Conservation (phyloP, 53 echinoderm and acorn worm species). For the Patiria pectinifera region DNA sequence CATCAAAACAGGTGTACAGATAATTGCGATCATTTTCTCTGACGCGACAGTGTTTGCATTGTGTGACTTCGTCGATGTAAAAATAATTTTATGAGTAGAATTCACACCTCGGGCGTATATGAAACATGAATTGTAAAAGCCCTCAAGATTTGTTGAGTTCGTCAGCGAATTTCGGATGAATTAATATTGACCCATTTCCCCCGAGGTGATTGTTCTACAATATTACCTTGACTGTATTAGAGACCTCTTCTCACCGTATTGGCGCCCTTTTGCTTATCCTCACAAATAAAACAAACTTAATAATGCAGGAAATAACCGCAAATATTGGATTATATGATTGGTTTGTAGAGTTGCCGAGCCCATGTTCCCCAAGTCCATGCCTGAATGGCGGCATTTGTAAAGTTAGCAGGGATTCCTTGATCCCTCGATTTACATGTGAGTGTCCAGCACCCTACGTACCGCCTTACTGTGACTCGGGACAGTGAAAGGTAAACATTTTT, state of each 20-base stretch:
- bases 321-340: neutral
- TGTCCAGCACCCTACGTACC: constrained; percentile 23
- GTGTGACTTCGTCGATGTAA: too few relatives aligned
- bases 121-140: too few relatives aligned
- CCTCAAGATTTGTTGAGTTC: too few relatives aligned
- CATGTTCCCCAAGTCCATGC: constrained; percentile 58
- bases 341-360: constrained; percentile 46
- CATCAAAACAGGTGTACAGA: neutral
- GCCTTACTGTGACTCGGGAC: constrained; percentile 43
- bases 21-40: neutral
- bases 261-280: neutral
- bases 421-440: constrained; percentile 37
- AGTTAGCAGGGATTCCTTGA: neutral
- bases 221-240: too few relatives aligned
- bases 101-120: too few relatives aligned
- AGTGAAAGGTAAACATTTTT: neutral
- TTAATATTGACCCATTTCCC: too few relatives aligned
- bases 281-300: neutral
- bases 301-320: neutral
- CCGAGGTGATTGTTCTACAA: too few relatives aligned
- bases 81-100: too few relatives aligned
- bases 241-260: too few relatives aligned
- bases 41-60: too few relatives aligned
- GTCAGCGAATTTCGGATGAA: too few relatives aligned
- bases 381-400: constrained; percentile 51